Conservation (phyloP, 1,140 invertebrate species). For the Bombus terrestris region DNA sequence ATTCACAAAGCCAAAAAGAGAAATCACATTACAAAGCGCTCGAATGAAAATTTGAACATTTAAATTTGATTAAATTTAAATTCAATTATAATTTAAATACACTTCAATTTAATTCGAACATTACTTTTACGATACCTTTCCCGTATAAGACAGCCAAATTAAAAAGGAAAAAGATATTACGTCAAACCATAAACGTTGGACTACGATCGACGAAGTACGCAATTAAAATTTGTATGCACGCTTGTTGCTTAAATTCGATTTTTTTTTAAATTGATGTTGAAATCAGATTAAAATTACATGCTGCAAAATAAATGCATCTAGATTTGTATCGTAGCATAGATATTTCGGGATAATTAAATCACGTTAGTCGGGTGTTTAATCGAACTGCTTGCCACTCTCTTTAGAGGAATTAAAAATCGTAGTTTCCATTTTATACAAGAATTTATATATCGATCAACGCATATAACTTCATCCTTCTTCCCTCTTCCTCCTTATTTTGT, state of each 20-base stretch:
- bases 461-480: neutral
- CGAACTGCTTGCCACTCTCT: constrained; percentile 40
- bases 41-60: neutral
- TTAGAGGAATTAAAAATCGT: constrained; percentile 6
- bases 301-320: neutral
- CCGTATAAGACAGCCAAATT: too few relatives aligned
- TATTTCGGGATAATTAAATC: constrained; percentile 56
- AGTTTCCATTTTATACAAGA: neutral
- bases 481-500: neutral
- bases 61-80: neutral
- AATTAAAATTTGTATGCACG: neutral
- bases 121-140: neutral
- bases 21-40: neutral
- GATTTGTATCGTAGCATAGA: constrained; percentile 37
- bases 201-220: too few relatives aligned
- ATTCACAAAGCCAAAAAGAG: neutral
- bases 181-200: neutral
- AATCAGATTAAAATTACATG: neutral
- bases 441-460: constrained; percentile 20
- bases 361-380: constrained; percentile 59
- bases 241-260: neutral
- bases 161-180: neutral
- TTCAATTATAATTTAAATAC: neutral
- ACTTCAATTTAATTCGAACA: neutral
- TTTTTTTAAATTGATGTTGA: neutral